A percentile compares a stretch with the other conserved stretches of the same genome.
Evolutionary conservation across 2,888 invertebrate genomes (phyloP).

Genomic region (Leistus spinibarbis): DNA sequence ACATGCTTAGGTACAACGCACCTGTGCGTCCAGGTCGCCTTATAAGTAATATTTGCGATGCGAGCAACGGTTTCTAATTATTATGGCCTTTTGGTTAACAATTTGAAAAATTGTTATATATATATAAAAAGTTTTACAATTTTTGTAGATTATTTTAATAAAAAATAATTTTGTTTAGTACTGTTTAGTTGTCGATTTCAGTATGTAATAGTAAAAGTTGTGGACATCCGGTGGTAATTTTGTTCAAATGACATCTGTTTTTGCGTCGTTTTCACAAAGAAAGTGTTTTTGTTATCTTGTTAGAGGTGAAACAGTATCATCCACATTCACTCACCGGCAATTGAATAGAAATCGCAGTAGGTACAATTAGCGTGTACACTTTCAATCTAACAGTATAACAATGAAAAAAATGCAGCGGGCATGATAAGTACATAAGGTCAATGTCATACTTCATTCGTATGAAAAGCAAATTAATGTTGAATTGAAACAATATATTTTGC

Average conservation of each 20-base stretch:
- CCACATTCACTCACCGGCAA: not conserved
- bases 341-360: not conserved
- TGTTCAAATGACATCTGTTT: not conserved
- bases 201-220: too few species aligned
- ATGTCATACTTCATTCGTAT: not conserved
- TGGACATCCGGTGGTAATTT: too few species aligned
- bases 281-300: not conserved
- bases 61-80: too few species aligned
- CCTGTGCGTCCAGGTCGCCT: too few species aligned
- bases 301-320: not conserved
- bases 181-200: too few species aligned
- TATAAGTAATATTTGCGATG: too few species aligned
- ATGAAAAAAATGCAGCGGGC: not conserved
- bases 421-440: not conserved
- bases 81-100: too few species aligned
- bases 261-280: not conserved
- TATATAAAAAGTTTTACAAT: too few species aligned
- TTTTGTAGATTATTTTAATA: too few species aligned
- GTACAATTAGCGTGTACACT: not conserved
- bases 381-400: not conserved
- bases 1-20: too few species aligned
- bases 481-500: not conserved
- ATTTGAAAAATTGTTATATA: too few species aligned
- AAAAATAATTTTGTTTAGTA: too few species aligned
- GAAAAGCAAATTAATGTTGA: not conserved